phyloP scores from a whole-genome alignment of 2,113 vertebrate genomes.

The Phrynosoma platyrhinos region DNA sequence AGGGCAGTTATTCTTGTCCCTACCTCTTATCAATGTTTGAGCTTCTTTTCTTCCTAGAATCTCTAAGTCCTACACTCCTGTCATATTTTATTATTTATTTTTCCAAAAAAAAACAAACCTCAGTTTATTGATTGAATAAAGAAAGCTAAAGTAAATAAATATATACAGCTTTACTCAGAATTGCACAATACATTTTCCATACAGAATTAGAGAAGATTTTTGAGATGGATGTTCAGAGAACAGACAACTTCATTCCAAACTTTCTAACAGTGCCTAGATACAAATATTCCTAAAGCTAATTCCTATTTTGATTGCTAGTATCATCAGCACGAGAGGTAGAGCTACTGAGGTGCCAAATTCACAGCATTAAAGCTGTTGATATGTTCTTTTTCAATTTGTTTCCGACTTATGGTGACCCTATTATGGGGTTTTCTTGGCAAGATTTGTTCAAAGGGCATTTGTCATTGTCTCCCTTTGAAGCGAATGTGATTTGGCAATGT shows the following conservation, averaged over 20 bases:
- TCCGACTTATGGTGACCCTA: no score
- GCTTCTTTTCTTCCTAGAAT: neutral
- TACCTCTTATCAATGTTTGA: neutral
- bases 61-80: no score
- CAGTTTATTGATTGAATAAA: neutral
- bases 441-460: no score
- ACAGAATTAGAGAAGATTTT: neutral
- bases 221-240: neutral
- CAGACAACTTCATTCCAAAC: neutral
- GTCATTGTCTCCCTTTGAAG: no score
- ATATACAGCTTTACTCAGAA: neutral
- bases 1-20: neutral
- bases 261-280: no score
- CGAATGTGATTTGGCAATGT: no score
- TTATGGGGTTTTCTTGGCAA: no score
- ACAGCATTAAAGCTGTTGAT: neutral
- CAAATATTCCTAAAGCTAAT: neutral
- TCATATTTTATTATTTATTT: neutral
- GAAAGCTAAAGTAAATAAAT: neutral
- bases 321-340: neutral
- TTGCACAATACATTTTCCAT: neutral
- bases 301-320: neutral
- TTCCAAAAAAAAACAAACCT: neutral
- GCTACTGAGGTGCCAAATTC: neutral
- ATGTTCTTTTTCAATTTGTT: neutral